Conservation (phyloP, 2,797 vertebrate species). For the Loris lydekkerianus region DNA sequence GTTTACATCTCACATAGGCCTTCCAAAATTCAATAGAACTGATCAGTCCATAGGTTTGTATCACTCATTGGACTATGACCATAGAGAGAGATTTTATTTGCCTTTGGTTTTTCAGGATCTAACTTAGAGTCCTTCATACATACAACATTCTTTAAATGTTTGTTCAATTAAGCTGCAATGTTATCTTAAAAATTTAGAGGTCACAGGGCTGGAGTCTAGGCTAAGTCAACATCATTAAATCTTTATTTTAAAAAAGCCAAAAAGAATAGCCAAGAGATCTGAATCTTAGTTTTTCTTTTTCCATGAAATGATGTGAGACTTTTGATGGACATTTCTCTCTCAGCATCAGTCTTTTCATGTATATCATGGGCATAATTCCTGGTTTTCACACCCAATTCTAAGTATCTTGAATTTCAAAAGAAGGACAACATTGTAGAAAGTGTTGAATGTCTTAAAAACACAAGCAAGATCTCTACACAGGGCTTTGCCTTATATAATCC, state of each 20-base stretch:
- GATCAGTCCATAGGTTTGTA: background rate
- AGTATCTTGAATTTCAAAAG: constrained; percentile 10
- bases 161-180: background rate
- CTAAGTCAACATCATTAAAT: background rate
- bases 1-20: background rate
- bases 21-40: background rate
- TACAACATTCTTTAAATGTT: constrained; percentile 16
- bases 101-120: background rate
- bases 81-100: background rate
- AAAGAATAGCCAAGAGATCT: background rate
- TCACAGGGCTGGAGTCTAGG: background rate
- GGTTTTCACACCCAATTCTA: background rate
- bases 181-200: background rate
- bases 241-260: background rate
- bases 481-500: background rate
- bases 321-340: background rate
- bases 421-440: background rate
- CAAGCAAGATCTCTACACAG: background rate
- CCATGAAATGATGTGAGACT: background rate
- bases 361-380: background rate
- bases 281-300: background rate
- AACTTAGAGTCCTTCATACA: background rate
- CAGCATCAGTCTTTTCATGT: background rate
- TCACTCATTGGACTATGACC: background rate
- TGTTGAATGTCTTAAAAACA: background rate